These are phyloP conservation scores for Bellardia pandia DNA, from an alignment of 2,888 invertebrate species.

Conservation along the genomic window DNA sequence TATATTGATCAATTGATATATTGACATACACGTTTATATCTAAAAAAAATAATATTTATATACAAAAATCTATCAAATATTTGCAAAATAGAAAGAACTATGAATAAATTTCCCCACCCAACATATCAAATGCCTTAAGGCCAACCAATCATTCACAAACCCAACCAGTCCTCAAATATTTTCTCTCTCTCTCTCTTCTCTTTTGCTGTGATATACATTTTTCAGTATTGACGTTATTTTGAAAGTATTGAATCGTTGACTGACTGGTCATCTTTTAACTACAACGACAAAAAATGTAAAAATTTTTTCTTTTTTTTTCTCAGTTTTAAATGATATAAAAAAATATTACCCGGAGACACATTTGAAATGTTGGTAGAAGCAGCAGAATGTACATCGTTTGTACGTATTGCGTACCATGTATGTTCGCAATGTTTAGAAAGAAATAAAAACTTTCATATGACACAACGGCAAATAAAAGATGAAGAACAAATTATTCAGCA, in stretches of 20 bases:
- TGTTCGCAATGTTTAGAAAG: conserved; percentile 20
- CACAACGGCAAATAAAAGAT: not conserved
- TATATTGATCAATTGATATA: conserved; percentile 39
- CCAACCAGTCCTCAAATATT: conserved; percentile 18
- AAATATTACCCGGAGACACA: conserved; percentile 21
- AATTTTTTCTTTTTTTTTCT: not conserved
- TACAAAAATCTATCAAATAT: conserved; percentile 40
- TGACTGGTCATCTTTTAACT: conserved; percentile 41
- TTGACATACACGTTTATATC: conserved; percentile 20
- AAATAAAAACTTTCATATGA: conserved; percentile 32
- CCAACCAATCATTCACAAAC: conserved; percentile 23
- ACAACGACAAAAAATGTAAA: not conserved
- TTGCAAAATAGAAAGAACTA: conserved; percentile 8
- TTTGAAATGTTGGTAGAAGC: conserved; percentile 5
- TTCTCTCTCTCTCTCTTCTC: not conserved
- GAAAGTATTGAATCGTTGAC: conserved; percentile 27
- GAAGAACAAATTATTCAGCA: conserved; percentile 34
- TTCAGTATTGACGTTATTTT: conserved; percentile 46
- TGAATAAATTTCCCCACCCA: conserved; percentile 30
- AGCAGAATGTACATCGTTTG: not conserved
- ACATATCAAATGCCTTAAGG: conserved; percentile 37
- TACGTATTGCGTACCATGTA: not conserved
- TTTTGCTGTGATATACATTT: conserved; percentile 30
- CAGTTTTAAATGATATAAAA: conserved; percentile 13
- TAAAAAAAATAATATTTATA: conserved; percentile 2